phyloP scores from a whole-genome alignment of 2,113 vertebrate genomes.

The Zosterops hypoxanthus region DNA sequence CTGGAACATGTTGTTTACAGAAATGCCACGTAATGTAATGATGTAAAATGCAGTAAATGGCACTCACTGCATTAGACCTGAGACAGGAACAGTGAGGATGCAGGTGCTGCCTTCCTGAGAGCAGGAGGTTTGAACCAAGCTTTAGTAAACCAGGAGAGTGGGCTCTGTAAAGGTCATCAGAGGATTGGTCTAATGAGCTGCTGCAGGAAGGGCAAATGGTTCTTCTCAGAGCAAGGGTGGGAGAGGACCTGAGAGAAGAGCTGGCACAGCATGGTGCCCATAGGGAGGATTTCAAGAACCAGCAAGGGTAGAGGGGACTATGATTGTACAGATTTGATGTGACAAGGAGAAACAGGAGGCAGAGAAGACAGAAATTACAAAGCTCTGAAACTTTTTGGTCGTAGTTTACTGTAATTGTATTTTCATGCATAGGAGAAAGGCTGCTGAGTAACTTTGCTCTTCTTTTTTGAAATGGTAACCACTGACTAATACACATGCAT shows the following conservation, averaged over 20 bases:
- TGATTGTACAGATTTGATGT: neutral
- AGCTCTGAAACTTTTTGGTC: neutral
- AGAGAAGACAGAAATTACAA: neutral
- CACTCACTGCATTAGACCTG: neutral
- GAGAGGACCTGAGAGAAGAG: neutral
- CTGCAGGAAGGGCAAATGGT: neutral
- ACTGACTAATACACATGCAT: neutral
- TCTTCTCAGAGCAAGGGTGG: neutral
- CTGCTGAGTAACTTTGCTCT: neutral
- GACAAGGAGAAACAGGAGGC: neutral
- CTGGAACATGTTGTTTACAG: constrained; percentile 21
- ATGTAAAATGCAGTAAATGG: neutral
- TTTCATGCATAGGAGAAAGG: neutral
- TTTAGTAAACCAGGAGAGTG: neutral
- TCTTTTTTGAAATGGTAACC: neutral
- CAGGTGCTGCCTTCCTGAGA: neutral
- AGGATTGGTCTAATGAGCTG: neutral
- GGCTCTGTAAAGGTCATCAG: neutral
- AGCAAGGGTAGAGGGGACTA: neutral
- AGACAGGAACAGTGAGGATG: neutral
- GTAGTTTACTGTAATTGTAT: neutral
- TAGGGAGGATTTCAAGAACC: neutral
- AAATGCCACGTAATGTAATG: neutral
- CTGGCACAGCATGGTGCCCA: neutral
- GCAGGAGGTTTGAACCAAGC: neutral